Percentiles rank a stretch among this genome's conserved stretches.
Conservation (phyloP, 1,140 invertebrate species). For the Drosophila azteca region DNA sequence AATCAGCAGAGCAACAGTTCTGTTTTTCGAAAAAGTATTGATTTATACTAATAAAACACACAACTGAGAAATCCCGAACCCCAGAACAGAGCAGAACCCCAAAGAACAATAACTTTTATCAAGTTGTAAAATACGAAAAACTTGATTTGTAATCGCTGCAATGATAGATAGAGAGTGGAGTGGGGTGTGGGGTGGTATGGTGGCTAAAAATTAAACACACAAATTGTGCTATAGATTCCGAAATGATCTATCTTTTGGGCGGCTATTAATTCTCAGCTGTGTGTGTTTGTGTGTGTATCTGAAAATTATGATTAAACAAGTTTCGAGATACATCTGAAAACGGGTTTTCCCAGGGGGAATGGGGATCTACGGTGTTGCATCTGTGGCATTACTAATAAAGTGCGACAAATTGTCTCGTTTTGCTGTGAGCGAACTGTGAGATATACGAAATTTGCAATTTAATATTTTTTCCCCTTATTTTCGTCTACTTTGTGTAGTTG, state of each 20-base stretch:
- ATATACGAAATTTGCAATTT: background rate
- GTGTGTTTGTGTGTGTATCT: constrained; percentile 32
- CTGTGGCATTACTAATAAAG: constrained; percentile 24
- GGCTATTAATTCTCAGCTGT: constrained; percentile 36
- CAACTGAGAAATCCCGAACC: constrained; percentile 12
- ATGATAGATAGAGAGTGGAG: no score
- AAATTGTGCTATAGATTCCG: constrained; percentile 15
- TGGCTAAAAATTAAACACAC: constrained; percentile 17
- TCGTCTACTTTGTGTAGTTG: no score
- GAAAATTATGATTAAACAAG: constrained; percentile 56
- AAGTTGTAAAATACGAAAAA: constrained; percentile 27
- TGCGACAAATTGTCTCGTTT: constrained; percentile 44
- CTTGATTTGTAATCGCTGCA: constrained; percentile 15
- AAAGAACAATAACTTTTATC: constrained; percentile 14
- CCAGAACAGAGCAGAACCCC: constrained; percentile 10
- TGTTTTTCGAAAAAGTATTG: constrained; percentile 27
- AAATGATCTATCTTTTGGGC: constrained; percentile 40
- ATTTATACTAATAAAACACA: constrained; percentile 40
- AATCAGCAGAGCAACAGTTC: constrained; percentile 30
- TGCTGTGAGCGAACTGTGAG: background rate
- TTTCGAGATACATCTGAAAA: constrained; percentile 38
- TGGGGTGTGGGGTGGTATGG: background rate
- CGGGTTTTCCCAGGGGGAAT: constrained; percentile 10
- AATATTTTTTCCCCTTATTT: background rate
- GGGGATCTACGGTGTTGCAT: background rate